These are phyloP conservation scores for Rhagoletis zephyria DNA, from an alignment of 1,140 invertebrate genomes.

Conservation along the genomic window DNA sequence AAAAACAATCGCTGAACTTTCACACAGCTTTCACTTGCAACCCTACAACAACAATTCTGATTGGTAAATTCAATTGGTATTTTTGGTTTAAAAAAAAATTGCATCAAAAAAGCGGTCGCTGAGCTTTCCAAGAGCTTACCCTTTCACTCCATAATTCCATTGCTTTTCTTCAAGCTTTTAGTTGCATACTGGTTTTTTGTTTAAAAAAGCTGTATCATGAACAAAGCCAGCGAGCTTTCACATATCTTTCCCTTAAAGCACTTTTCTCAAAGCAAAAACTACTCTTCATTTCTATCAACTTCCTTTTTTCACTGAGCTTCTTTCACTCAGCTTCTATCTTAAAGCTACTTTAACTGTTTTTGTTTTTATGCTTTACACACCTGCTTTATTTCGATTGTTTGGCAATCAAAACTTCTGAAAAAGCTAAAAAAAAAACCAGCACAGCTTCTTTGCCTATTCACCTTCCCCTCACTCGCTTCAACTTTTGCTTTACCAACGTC, in stretches of 20 bases:
- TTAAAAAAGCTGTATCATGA: too few relatives aligned
- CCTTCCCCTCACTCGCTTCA: not conserved
- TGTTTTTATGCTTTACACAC: not conserved
- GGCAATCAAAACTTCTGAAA: slow-evolving; percentile 38
- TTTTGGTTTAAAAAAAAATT: too few relatives aligned
- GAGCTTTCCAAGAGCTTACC: not conserved
- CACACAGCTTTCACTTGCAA: too few relatives aligned
- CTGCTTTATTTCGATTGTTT: slow-evolving; percentile 45
- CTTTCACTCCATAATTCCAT: not conserved
- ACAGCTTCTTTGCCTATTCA: not conserved
- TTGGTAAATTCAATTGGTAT: too few relatives aligned
- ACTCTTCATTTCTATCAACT: not conserved
- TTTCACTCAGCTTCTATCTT: not conserved
- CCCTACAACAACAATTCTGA: too few relatives aligned
- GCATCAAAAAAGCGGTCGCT: not conserved
- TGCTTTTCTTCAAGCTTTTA: not conserved
- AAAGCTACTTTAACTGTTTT: slow-evolving; percentile 33
- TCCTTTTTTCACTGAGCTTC: not conserved
- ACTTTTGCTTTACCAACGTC: not conserved
- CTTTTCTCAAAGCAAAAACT: not conserved
- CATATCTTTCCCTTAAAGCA: not conserved
- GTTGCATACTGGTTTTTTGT: too few relatives aligned
- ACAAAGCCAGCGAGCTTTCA: too few relatives aligned
- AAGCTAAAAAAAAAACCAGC: not conserved
- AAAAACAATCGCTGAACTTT: too few relatives aligned